phyloP scores from a whole-genome alignment of 2,888 invertebrate species.

The Philereme transversata region DNA sequence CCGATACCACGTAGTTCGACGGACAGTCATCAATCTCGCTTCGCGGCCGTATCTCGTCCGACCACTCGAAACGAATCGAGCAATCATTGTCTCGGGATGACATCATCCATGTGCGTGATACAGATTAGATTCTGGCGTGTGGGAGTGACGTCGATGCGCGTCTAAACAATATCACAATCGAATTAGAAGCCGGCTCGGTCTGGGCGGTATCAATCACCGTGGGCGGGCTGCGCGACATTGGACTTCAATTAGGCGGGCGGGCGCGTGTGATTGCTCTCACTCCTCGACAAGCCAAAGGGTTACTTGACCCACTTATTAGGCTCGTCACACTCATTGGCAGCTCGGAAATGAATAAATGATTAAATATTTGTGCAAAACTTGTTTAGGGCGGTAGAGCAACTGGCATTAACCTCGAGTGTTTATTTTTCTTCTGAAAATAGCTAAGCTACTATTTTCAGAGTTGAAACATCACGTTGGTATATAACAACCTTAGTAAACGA shows the following conservation, averaged over 20 bases:
- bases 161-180: constrained; percentile 77
- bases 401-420: background rate
- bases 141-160: constrained; percentile 64
- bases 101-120: constrained; percentile 60
- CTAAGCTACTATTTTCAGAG: background rate
- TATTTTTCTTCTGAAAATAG: constrained; percentile 9
- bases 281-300: constrained; percentile 75
- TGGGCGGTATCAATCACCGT: constrained; percentile 81
- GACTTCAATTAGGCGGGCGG: constrained; percentile 83
- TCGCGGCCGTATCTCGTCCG: constrained; percentile 51
- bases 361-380: constrained; percentile 55
- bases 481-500: constrained; percentile 30
- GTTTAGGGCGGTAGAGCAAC: constrained; percentile 9
- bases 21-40: constrained; percentile 58
- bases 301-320: constrained; percentile 80
- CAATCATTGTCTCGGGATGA: constrained; percentile 55
- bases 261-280: constrained; percentile 74
- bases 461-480: constrained; percentile 5
- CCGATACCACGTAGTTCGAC: constrained; percentile 53
- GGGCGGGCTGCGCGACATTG: constrained; percentile 81
- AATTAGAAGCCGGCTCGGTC: constrained; percentile 72
- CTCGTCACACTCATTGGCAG: constrained; percentile 61
- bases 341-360: constrained; percentile 58
- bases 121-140: constrained; percentile 55
- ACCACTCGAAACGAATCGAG: constrained; percentile 54